These are phyloP conservation scores for Botia almorhae DNA, from an alignment of 2,797 vertebrate genomes.

Conservation along the genomic window DNA sequence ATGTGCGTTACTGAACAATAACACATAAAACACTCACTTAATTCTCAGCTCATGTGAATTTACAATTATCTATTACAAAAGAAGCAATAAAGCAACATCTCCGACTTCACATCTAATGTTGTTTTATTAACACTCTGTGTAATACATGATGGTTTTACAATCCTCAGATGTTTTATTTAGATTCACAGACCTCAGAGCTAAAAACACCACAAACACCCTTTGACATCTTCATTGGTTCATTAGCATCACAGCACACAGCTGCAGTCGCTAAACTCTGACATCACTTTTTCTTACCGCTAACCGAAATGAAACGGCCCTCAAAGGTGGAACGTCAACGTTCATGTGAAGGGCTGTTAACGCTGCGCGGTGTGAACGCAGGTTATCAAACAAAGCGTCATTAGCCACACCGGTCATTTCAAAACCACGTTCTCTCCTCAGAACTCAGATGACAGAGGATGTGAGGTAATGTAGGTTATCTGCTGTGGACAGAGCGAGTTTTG, in stretches of 20 bases:
- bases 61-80: background rate
- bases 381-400: background rate
- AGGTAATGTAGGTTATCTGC: background rate
- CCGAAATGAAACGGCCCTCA: conserved; percentile 14
- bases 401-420: background rate
- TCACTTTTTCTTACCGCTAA: conserved; percentile 3
- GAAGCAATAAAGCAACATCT: background rate
- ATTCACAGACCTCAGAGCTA: background rate
- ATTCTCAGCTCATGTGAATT: background rate
- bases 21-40: background rate
- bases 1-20: background rate
- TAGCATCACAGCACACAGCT: background rate
- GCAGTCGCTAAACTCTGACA: background rate
- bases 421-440: background rate
- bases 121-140: background rate
- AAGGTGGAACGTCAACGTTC: background rate
- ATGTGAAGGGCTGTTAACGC: conserved; percentile 18
- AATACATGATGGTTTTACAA: background rate
- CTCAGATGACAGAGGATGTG: conserved; percentile 18
- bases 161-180: background rate
- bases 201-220: background rate
- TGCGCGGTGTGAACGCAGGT: background rate
- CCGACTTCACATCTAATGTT: background rate
- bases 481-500: background rate
- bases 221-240: background rate